Percentiles rank a stretch among this genome's conserved stretches.
phyloP scores from a whole-genome alignment of 2,888 invertebrate genomes.

The Neocrepidodera transversa region DNA sequence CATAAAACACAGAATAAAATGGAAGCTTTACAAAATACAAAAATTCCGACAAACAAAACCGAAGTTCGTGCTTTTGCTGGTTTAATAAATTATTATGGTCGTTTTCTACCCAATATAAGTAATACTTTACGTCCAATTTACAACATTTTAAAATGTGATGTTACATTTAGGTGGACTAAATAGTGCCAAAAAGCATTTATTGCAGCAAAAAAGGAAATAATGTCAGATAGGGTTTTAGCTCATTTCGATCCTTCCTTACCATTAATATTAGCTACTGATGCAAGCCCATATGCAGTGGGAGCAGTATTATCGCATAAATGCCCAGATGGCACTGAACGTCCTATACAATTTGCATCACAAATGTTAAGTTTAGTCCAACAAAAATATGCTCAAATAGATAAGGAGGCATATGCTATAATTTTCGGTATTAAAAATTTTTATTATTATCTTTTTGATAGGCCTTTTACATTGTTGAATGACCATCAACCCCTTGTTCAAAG shows the following conservation, averaged over 20 bases:
- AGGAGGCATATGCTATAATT: constrained; percentile 28
- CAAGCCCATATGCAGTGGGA: constrained; percentile 26
- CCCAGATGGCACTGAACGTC: constrained; percentile 26
- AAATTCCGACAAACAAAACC: constrained; percentile 26
- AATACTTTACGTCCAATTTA: constrained; percentile 14
- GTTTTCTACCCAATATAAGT: constrained; percentile 25
- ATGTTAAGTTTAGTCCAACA: constrained; percentile 13
- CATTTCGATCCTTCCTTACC: too few relatives aligned
- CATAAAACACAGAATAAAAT: too few relatives aligned
- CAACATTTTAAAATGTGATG: constrained; percentile 1
- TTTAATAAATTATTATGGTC: constrained; percentile 31
- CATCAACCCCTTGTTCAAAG: constrained; percentile 20
- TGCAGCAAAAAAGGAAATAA: constrained; percentile 15
- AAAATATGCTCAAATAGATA: too few relatives aligned
- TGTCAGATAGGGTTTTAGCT: neutral
- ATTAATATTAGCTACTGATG: too few relatives aligned
- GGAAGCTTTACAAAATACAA: constrained; percentile 29
- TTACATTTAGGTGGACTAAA: constrained; percentile 23
- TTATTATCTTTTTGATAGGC: constrained; percentile 1
- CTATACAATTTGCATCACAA: constrained; percentile 31
- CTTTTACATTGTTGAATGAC: constrained; percentile 26
- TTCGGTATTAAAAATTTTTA: constrained; percentile 32
- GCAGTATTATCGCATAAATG: constrained; percentile 31
- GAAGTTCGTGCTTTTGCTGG: constrained; percentile 18
- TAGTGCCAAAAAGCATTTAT: constrained; percentile 26